A percentile compares a stretch with the other conserved stretches of the same genome.
phyloP scores from a whole-genome alignment of 2,888 invertebrate species.

The Cephalotes varians region DNA sequence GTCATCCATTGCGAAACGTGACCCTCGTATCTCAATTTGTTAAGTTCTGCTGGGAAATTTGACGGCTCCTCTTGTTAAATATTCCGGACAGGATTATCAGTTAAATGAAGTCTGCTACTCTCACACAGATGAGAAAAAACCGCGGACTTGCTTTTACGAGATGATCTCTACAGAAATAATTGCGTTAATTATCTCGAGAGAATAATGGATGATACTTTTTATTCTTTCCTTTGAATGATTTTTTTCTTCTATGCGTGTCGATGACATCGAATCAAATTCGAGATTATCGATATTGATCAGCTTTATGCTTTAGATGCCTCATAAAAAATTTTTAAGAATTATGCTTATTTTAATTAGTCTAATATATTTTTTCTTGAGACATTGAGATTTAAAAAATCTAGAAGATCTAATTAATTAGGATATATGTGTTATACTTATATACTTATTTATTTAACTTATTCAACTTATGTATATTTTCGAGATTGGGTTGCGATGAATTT shows the following conservation, averaged over 20 bases:
- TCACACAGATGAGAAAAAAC: background rate
- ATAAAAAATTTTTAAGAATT: background rate
- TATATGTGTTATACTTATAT: background rate
- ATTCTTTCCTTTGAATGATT: background rate
- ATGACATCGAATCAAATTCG: background rate
- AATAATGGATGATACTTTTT: background rate
- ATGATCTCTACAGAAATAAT: background rate
- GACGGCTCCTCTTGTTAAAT: slow-evolving; percentile 2
- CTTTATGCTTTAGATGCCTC: background rate
- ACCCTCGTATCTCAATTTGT: slow-evolving; percentile 65
- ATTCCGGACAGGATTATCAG: background rate
- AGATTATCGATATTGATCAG: background rate
- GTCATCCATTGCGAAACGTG: slow-evolving; percentile 65
- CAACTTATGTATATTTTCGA: background rate
- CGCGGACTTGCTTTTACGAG: background rate
- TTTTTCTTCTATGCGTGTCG: background rate
- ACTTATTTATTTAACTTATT: background rate
- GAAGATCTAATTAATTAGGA: background rate
- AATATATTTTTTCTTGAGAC: background rate
- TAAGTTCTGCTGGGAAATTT: slow-evolving; percentile 44
- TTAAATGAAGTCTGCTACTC: slow-evolving; percentile 1
- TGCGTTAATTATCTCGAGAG: background rate
- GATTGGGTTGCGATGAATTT: background rate
- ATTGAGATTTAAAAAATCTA: background rate
- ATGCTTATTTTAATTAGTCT: background rate